These are phyloP conservation scores for Cydia strobilella DNA, from an alignment of 1,140 invertebrate species.

Conservation along the genomic window DNA sequence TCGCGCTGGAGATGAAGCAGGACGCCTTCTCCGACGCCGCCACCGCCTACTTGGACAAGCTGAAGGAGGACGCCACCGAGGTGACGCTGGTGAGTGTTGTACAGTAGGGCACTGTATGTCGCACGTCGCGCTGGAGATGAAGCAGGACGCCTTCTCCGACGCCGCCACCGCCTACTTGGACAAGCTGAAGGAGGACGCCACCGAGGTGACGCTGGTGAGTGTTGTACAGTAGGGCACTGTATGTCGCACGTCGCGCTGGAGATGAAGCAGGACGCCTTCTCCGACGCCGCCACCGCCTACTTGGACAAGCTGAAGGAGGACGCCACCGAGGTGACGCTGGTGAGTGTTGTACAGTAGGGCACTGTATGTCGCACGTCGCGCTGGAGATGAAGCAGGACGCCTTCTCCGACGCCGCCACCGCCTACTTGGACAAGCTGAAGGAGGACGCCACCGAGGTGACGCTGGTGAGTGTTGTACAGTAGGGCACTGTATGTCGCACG, in stretches of 20 bases:
- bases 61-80: slow-evolving; percentile 42
- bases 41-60: slow-evolving; percentile 43
- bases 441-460: too few species aligned
- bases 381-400: too few species aligned
- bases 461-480: too few species aligned
- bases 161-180: slow-evolving; percentile 47
- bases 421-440: too few species aligned
- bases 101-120: too few species aligned
- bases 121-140: neutral
- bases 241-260: neutral
- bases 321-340: slow-evolving; percentile 48
- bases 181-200: slow-evolving; percentile 37
- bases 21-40: slow-evolving; percentile 39
- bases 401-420: too few species aligned
- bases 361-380: neutral
- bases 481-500: too few species aligned
- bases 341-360: slow-evolving; percentile 36
- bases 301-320: slow-evolving; percentile 44
- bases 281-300: slow-evolving; percentile 41
- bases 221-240: too few species aligned
- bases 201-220: slow-evolving; percentile 55
- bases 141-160: slow-evolving; percentile 33
- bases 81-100: slow-evolving; percentile 50
- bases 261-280: slow-evolving; percentile 24
- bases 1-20: too few species aligned